These are phyloP conservation scores for Trididemnum nubilum DNA, from an alignment of 23 tunicate genomes.

Conservation along the genomic window DNA sequence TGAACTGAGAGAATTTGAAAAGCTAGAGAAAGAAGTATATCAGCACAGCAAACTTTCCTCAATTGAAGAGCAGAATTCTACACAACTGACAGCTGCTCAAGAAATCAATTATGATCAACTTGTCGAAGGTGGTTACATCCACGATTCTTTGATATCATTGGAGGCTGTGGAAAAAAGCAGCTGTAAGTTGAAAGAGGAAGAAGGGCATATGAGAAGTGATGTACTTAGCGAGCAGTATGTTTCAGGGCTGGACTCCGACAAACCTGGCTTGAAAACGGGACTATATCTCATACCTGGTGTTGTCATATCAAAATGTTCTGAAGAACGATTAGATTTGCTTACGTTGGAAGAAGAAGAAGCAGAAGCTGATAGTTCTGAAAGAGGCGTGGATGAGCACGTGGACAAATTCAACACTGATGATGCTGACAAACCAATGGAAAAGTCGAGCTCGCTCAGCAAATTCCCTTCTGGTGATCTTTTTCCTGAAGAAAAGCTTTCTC, in stretches of 20 bases:
- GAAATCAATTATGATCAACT: not conserved
- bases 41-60: not conserved
- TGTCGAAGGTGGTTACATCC: not conserved
- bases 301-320: slow-evolving; percentile 32
- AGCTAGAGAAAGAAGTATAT: not conserved
- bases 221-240: too few relatives aligned
- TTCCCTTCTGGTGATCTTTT: not conserved
- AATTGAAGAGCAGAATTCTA: too few relatives aligned
- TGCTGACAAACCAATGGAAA: not conserved
- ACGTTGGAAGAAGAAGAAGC: slow-evolving; percentile 1
- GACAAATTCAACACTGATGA: not conserved
- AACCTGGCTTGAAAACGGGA: too few relatives aligned
- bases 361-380: not conserved
- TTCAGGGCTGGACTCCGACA: too few relatives aligned
- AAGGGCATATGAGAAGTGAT: not conserved
- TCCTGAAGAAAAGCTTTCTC: not conserved
- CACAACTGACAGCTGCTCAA: not conserved
- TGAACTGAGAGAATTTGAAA: slow-evolving; percentile 1
- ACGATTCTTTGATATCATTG: not conserved
- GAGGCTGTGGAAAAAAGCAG: not conserved
- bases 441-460: not conserved
- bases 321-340: slow-evolving; percentile 15
- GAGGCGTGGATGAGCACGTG: not conserved
- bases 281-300: slow-evolving; percentile 8
- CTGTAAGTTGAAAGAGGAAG: not conserved